A percentile compares a stretch with the other conserved stretches of the same genome.
Conservation (phyloP, 2,888 invertebrate species). For the Melieria omissa region DNA sequence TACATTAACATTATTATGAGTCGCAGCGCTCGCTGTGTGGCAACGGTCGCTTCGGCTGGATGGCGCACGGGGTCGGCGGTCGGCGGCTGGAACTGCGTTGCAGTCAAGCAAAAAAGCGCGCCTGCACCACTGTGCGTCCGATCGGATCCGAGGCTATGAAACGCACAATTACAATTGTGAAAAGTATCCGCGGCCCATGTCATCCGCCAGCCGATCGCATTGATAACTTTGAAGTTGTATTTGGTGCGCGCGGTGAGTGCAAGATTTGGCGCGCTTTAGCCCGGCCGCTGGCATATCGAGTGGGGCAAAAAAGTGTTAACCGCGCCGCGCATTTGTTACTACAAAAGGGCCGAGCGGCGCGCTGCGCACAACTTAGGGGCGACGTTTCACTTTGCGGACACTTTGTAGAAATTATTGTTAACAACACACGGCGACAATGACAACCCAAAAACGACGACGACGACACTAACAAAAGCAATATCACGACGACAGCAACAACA, state of each 20-base stretch:
- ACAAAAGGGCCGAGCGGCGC: constrained; percentile 12
- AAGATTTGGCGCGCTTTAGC: constrained; percentile 30
- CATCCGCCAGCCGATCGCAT: constrained; percentile 50
- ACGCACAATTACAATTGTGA: constrained; percentile 27
- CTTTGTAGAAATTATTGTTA: constrained; percentile 65
- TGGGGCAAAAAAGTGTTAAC: background rate
- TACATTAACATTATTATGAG: constrained; percentile 66
- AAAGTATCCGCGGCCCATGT: constrained; percentile 5
- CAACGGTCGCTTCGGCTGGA: background rate
- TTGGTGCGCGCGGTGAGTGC: constrained; percentile 52
- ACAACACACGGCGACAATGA: constrained; percentile 50
- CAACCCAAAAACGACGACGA: constrained; percentile 13
- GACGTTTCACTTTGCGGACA: constrained; percentile 42
- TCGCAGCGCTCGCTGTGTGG: constrained; percentile 39
- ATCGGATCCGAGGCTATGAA: background rate
- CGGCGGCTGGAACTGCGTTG: too few relatives aligned
- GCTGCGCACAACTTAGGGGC: constrained; percentile 26
- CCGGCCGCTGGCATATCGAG: constrained; percentile 6
- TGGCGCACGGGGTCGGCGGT: background rate
- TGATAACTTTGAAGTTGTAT: constrained; percentile 65
- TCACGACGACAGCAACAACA: constrained; percentile 15
- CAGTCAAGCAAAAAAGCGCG: too few relatives aligned
- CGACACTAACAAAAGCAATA: constrained; percentile 23
- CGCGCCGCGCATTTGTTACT: background rate
- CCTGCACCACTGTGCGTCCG: too few relatives aligned